A percentile compares a stretch with the other conserved stretches of the same genome.
phyloP scores from a whole-genome alignment of 2,888 invertebrate species.

The Plemyria rubiginata region DNA sequence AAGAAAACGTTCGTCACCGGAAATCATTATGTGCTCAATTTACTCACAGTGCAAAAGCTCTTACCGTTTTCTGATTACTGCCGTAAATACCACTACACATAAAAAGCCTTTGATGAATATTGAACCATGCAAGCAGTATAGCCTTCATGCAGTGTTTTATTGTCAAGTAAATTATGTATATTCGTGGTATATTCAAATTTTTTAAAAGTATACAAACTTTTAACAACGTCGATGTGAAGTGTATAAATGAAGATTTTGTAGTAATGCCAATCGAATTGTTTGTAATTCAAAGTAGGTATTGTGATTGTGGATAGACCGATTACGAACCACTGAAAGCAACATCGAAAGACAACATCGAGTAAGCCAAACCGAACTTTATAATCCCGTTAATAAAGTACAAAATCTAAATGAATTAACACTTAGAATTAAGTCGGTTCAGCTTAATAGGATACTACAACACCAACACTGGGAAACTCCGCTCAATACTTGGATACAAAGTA shows the following conservation, averaged over 20 bases:
- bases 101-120: slow-evolving; percentile 76
- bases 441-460: slow-evolving; percentile 72
- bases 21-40: slow-evolving; percentile 39
- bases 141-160: slow-evolving; percentile 77
- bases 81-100: slow-evolving; percentile 71
- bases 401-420: slow-evolving; percentile 31
- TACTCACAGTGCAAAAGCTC: slow-evolving; percentile 48
- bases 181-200: slow-evolving; percentile 45
- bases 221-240: slow-evolving; percentile 64
- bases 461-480: slow-evolving; percentile 78
- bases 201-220: slow-evolving; percentile 58
- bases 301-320: slow-evolving; percentile 78
- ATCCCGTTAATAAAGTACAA: slow-evolving; percentile 7
- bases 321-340: slow-evolving; percentile 82
- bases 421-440: slow-evolving; percentile 60
- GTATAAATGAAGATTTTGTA: slow-evolving; percentile 56
- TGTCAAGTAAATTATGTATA: slow-evolving; percentile 52
- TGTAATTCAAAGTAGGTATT: slow-evolving; percentile 63
- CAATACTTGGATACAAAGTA: slow-evolving; percentile 72
- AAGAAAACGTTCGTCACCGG: slow-evolving; percentile 17
- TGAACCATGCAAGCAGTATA: slow-evolving; percentile 75
- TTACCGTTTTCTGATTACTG: slow-evolving; percentile 53
- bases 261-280: slow-evolving; percentile 66
- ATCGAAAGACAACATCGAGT: slow-evolving; percentile 82
- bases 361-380: slow-evolving; percentile 69